These are phyloP conservation scores for Nestor notabilis DNA, from an alignment of 2,113 vertebrate species.

Conservation along the genomic window DNA sequence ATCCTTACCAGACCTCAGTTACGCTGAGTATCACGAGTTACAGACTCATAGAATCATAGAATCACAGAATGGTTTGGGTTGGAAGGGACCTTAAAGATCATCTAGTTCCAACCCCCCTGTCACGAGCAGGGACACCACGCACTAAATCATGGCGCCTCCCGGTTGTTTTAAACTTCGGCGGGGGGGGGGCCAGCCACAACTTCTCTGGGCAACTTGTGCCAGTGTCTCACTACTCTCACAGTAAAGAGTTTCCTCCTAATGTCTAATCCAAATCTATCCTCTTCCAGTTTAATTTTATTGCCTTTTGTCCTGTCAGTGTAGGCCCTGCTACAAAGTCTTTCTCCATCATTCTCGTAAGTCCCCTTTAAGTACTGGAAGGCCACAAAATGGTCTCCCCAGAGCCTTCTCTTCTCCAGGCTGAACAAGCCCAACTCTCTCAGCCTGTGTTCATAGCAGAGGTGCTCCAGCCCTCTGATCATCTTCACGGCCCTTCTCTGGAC, in stretches of 20 bases:
- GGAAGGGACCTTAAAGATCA: background rate
- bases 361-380: background rate
- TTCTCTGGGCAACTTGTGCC: background rate
- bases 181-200: background rate
- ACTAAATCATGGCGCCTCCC: too few species aligned
- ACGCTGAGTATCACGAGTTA: background rate
- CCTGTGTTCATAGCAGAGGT: background rate
- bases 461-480: fast-evolving
- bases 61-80: background rate
- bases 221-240: background rate
- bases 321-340: background rate
- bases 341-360: background rate
- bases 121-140: background rate
- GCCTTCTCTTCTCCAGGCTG: background rate
- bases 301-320: background rate
- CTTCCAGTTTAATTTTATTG: background rate
- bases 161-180: too few species aligned
- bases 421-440: background rate
- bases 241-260: background rate
- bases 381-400: background rate
- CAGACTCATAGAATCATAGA: background rate
- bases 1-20: background rate
- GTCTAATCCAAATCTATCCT: background rate
- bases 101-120: fast-evolving
- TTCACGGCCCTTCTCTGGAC: fast-evolving